These are phyloP conservation scores for Babylonia areolata DNA, from an alignment of 1,140 invertebrate genomes.

Conservation along the genomic window DNA sequence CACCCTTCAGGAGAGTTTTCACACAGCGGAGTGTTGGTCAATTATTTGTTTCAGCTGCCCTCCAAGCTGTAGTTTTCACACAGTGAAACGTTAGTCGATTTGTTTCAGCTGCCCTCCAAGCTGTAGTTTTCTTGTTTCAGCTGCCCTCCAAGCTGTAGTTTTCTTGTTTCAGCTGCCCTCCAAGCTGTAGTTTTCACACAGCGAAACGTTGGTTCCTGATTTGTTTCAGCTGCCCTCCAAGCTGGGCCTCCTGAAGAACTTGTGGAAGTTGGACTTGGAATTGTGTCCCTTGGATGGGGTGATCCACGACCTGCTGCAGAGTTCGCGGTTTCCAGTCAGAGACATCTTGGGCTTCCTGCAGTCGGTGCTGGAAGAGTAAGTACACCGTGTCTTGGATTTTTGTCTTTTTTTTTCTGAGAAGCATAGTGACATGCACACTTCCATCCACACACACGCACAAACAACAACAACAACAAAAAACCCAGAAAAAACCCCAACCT, in stretches of 20 bases:
- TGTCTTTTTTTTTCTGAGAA: too few relatives aligned
- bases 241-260: conserved; percentile 92
- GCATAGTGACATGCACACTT: too few relatives aligned
- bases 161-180: too few relatives aligned
- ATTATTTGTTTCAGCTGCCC: too few relatives aligned
- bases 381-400: too few relatives aligned
- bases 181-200: not conserved
- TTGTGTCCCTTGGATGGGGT: conserved; percentile 91
- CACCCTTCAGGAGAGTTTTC: too few relatives aligned
- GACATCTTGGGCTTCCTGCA: conserved; percentile 97
- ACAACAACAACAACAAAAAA: too few relatives aligned
- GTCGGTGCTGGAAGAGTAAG: conserved; percentile 80
- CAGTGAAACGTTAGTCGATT: too few relatives aligned
- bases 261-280: conserved; percentile 97
- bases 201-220: not conserved
- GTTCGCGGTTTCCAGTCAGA: conserved; percentile 90
- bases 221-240: conserved; percentile 92
- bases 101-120: too few relatives aligned
- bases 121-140: not conserved
- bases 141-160: not conserved
- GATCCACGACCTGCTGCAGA: conserved; percentile 95
- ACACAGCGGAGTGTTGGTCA: too few relatives aligned
- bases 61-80: not conserved
- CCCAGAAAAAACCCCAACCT: too few relatives aligned
- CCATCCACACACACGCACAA: too few relatives aligned